Evolutionary conservation across 1,140 invertebrate species (phyloP).

Genomic region (Pteromalus puparum): DNA sequence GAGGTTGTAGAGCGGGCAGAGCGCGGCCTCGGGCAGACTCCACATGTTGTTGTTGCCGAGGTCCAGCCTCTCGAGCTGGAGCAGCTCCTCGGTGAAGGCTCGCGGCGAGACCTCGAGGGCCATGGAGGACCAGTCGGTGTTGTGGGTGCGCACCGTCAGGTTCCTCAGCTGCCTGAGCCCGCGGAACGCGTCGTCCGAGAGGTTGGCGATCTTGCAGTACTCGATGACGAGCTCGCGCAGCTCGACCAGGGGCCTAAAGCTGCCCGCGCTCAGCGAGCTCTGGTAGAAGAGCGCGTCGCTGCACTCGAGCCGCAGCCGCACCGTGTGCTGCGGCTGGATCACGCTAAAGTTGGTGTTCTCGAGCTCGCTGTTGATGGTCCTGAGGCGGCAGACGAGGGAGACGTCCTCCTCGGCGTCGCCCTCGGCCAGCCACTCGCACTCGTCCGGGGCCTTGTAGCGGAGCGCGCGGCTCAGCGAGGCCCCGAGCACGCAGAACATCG

Average conservation of each 20-base stretch:
- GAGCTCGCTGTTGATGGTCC: slow-evolving; percentile 91
- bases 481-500: slow-evolving; percentile 81
- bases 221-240: slow-evolving; percentile 90
- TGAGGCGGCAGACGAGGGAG: slow-evolving; percentile 85
- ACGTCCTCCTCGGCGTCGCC: slow-evolving; percentile 81
- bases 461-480: slow-evolving; percentile 81
- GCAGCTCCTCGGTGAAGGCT: slow-evolving; percentile 84
- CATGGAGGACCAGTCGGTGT: slow-evolving; percentile 92
- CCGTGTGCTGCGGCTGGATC: slow-evolving; percentile 91
- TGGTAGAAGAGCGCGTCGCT: slow-evolving; percentile 89
- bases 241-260: slow-evolving; percentile 88
- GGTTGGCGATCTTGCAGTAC: slow-evolving; percentile 92
- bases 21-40: slow-evolving; percentile 86
- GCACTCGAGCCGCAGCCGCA: slow-evolving; percentile 87
- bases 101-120: slow-evolving; percentile 85
- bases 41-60: slow-evolving; percentile 92
- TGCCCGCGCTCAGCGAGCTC: slow-evolving; percentile 89
- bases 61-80: slow-evolving; percentile 86
- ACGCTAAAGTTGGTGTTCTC: slow-evolving; percentile 93
- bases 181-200: slow-evolving; percentile 89
- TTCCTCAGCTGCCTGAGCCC: slow-evolving; percentile 88
- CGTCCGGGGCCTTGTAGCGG: slow-evolving; percentile 88
- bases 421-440: slow-evolving; percentile 87
- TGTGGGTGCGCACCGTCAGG: slow-evolving; percentile 90
- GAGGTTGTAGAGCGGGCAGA: slow-evolving; percentile 87